Percentiles rank a stretch among this genome's conserved stretches.
Evolutionary conservation across 1,140 invertebrate genomes (phyloP).

Genomic region (Coptotermes formosanus): DNA sequence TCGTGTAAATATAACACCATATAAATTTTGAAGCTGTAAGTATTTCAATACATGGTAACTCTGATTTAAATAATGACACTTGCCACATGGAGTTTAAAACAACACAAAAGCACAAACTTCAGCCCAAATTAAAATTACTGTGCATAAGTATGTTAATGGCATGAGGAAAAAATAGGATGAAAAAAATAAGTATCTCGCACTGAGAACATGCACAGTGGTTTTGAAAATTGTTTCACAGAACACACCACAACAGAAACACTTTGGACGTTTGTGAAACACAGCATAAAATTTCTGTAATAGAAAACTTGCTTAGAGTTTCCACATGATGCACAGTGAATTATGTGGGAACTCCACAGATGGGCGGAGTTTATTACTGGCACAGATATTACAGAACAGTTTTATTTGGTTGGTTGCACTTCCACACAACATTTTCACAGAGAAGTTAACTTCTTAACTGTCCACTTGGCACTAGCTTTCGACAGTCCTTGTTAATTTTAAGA

Average conservation of each 20-base stretch:
- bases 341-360: too few species aligned
- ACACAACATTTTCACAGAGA: not conserved
- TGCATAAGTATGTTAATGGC: constrained; percentile 28
- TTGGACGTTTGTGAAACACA: not conserved
- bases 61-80: constrained; percentile 1
- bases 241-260: constrained; percentile 15
- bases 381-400: not conserved
- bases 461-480: not conserved
- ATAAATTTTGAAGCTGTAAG: not conserved
- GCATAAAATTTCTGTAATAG: not conserved
- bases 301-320: not conserved
- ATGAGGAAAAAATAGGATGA: constrained; percentile 13
- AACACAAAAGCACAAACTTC: constrained; percentile 32
- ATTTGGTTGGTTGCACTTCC: not conserved
- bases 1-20: constrained; percentile 6
- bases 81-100: constrained; percentile 21
- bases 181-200: not conserved
- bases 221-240: constrained; percentile 1
- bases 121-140: constrained; percentile 29
- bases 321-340: not conserved
- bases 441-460: too few species aligned
- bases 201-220: constrained; percentile 25
- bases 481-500: constrained; percentile 8
- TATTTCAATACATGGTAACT: not conserved
- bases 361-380: too few species aligned